A percentile compares a stretch with the other conserved stretches of the same genome.
phyloP scores from a whole-genome alignment of 2,888 invertebrate species.

The Pocota personata region DNA sequence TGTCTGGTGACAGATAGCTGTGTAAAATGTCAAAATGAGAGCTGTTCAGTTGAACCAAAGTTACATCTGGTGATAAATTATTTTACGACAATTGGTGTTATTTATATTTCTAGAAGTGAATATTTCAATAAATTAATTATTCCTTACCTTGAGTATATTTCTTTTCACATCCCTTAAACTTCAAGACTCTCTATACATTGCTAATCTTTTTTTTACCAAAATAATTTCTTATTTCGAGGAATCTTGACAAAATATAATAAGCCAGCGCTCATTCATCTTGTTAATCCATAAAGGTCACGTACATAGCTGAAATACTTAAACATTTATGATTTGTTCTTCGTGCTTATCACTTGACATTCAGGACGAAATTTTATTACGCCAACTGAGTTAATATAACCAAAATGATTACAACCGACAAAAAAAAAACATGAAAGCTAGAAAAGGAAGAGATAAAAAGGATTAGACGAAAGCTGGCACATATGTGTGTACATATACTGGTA shows the following conservation, averaged over 20 bases:
- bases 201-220: neutral
- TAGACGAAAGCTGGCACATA: neutral
- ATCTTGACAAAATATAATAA: neutral
- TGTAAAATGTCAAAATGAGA: no score
- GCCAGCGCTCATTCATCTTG: neutral
- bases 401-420: slow-evolving; percentile 10
- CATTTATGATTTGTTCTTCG: slow-evolving; percentile 9
- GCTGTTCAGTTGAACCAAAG: no score
- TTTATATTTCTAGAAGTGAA: no score
- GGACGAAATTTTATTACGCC: slow-evolving; percentile 1
- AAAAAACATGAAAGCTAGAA: neutral
- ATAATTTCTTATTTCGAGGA: neutral
- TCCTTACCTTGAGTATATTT: no score
- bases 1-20: no score
- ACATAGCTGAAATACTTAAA: slow-evolving; percentile 3
- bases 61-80: no score
- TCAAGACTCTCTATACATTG: no score
- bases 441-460: neutral
- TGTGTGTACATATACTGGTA: neutral
- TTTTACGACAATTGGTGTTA: no score
- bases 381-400: neutral
- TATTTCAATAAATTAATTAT: no score
- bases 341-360: slow-evolving; percentile 2
- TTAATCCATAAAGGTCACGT: slow-evolving; percentile 22
- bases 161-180: no score